A percentile compares a stretch with the other conserved stretches of the same genome.
Conservation (phyloP, 2,888 invertebrate species). For the Pardosa pseudoannulata region DNA sequence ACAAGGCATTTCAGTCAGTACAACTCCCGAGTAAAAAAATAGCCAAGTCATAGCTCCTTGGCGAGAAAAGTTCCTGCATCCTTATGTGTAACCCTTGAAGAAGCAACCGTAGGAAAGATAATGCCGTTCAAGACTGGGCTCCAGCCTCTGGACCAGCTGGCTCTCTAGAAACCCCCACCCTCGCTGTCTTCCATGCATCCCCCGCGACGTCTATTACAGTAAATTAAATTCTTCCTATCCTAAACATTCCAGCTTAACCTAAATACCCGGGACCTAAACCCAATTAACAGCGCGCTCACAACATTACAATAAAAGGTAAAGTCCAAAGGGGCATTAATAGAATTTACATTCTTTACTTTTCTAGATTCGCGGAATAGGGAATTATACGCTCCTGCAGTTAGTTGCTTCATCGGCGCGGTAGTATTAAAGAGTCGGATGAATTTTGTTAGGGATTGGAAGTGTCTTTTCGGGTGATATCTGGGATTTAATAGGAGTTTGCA, state of each 20-base stretch:
- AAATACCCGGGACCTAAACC: slow-evolving; percentile 68
- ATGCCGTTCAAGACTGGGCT: slow-evolving; percentile 69
- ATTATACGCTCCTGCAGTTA: slow-evolving; percentile 31
- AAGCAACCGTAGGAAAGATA: slow-evolving; percentile 69
- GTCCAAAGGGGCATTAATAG: slow-evolving; percentile 59
- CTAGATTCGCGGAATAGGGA: slow-evolving; percentile 21
- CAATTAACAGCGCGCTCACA: slow-evolving; percentile 59
- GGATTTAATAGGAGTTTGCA: slow-evolving; percentile 23
- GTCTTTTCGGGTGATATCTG: slow-evolving; percentile 39
- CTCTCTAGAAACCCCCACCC: slow-evolving; percentile 34
- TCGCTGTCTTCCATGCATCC: not conserved
- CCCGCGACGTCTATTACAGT: slow-evolving; percentile 64
- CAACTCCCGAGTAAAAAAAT: not conserved
- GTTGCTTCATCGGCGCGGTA: slow-evolving; percentile 8
- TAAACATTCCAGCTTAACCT: slow-evolving; percentile 61
- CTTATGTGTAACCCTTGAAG: slow-evolving; percentile 35
- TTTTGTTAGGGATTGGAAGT: slow-evolving; percentile 44
- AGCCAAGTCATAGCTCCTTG: slow-evolving; percentile 25
- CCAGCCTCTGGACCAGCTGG: slow-evolving; percentile 72
- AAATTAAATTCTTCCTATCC: slow-evolving; percentile 71
- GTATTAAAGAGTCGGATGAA: slow-evolving; percentile 61
- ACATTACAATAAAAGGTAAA: slow-evolving; percentile 72
- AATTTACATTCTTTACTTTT: slow-evolving; percentile 69
- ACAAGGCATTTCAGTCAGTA: too few relatives aligned
- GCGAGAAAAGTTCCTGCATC: slow-evolving; percentile 21